Evolutionary conservation across 2,113 vertebrate genomes (phyloP).

Genomic region (Podarcis raffonei): DNA sequence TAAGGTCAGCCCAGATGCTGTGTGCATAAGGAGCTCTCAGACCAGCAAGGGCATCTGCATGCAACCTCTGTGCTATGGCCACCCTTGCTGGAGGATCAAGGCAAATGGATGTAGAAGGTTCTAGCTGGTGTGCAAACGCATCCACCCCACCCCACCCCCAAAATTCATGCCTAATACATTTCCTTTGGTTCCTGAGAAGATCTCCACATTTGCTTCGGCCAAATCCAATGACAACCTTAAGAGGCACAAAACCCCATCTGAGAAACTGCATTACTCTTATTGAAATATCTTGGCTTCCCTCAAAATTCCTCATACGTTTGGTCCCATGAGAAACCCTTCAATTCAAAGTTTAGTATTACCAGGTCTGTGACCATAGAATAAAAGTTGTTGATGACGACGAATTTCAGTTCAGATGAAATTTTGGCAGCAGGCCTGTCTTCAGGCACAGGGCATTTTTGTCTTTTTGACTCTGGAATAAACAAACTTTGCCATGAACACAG

Average conservation of each 20-base stretch:
- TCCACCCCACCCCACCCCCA: too few species aligned
- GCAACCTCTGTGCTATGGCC: not conserved
- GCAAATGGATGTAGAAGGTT: not conserved
- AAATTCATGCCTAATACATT: not conserved
- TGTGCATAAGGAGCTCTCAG: too few species aligned
- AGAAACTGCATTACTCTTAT: not conserved
- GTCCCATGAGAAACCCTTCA: too few species aligned
- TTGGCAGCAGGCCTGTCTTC: not conserved
- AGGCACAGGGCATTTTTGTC: not conserved
- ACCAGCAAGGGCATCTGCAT: not conserved
- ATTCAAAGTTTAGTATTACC: too few species aligned
- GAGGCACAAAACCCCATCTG: not conserved
- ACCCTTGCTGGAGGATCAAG: not conserved
- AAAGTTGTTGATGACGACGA: too few species aligned
- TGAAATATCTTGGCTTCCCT: not conserved
- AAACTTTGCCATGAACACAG: not conserved
- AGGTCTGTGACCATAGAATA: too few species aligned
- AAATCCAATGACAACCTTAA: not conserved
- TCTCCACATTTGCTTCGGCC: not conserved
- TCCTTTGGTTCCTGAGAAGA: not conserved
- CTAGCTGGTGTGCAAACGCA: not conserved
- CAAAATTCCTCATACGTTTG: not conserved
- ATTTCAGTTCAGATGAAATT: not conserved
- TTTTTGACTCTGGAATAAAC: not conserved
- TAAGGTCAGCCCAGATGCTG: too few species aligned